Percentiles rank a stretch among this genome's conserved stretches.
Conservation (phyloP, 1,140 invertebrate genomes). For the Dreissena polymorpha region DNA sequence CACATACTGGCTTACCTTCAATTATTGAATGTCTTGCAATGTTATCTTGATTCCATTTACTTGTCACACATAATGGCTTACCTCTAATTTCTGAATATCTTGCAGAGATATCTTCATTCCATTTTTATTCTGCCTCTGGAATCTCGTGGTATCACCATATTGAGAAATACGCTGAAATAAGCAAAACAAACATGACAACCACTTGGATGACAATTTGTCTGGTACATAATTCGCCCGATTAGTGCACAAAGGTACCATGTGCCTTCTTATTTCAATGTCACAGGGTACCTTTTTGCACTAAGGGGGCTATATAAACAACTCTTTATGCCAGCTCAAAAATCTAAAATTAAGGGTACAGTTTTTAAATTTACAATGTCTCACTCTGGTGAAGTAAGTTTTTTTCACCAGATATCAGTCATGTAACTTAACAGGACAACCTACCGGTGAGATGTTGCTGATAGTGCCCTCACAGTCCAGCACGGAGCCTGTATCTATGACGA, state of each 20-base stretch:
- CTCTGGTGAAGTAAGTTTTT: slow-evolving; percentile 1
- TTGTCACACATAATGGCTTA: too few species aligned
- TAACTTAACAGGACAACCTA: slow-evolving; percentile 44
- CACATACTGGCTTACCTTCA: too few species aligned
- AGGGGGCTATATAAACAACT: too few species aligned
- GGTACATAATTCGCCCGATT: too few species aligned
- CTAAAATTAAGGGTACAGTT: slow-evolving; percentile 31
- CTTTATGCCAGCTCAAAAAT: too few species aligned
- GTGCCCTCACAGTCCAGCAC: slow-evolving; percentile 60
- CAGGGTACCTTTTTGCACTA: too few species aligned
- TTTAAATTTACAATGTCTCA: slow-evolving; percentile 10
- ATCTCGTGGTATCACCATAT: too few species aligned
- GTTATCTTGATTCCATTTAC: too few species aligned
- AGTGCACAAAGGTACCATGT: too few species aligned
- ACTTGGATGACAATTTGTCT: slow-evolving; percentile 47
- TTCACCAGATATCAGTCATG: not conserved
- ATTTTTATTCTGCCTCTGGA: not conserved
- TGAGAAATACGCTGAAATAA: slow-evolving; percentile 19
- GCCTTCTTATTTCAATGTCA: too few species aligned
- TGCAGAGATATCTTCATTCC: slow-evolving; percentile 62
- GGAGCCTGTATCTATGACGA: slow-evolving; percentile 61
- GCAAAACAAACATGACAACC: slow-evolving; percentile 12
- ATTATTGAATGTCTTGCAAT: too few species aligned
- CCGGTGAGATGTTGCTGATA: slow-evolving; percentile 62
- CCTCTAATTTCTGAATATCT: slow-evolving; percentile 70